phyloP scores from a whole-genome alignment of 1,140 invertebrate species.

The Bombyx mandarina region DNA sequence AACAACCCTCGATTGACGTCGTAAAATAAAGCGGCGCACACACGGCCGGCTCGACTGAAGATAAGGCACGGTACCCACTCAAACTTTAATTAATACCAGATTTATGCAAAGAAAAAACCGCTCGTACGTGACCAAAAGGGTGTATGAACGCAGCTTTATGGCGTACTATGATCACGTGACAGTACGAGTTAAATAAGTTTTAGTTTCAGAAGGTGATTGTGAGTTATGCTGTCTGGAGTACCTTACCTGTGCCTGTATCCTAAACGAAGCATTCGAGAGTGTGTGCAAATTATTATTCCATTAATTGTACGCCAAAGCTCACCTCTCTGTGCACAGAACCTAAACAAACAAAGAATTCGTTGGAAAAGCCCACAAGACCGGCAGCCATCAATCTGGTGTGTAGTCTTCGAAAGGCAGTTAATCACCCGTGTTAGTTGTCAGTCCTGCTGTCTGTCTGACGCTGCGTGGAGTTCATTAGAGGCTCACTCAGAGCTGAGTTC shows the following conservation, averaged over 20 bases:
- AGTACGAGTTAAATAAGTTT: too few relatives aligned
- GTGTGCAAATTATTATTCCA: too few relatives aligned
- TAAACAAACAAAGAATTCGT: too few relatives aligned
- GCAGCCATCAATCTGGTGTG: too few relatives aligned
- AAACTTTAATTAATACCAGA: conserved; percentile 18
- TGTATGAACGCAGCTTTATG: conserved; percentile 10
- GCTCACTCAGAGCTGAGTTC: too few relatives aligned
- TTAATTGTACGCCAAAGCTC: too few relatives aligned
- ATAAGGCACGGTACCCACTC: conserved; percentile 17
- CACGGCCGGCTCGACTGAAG: conserved; percentile 5
- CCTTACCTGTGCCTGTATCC: too few relatives aligned
- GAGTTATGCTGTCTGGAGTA: too few relatives aligned
- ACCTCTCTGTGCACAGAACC: too few relatives aligned
- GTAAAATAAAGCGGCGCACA: neutral
- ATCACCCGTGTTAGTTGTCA: conserved; percentile 6
- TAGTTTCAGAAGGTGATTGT: too few relatives aligned
- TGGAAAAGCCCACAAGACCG: too few relatives aligned
- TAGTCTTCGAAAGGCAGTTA: neutral
- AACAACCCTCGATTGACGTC: neutral
- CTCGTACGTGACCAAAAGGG: conserved; percentile 11
- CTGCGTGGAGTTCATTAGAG: neutral
- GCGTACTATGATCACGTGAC: neutral
- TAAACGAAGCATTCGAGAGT: too few relatives aligned
- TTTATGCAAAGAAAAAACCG: conserved; percentile 16
- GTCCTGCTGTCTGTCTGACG: conserved; percentile 5